Conservation (phyloP, 2,888 invertebrate genomes). For the Drosophila anomalata region DNA sequence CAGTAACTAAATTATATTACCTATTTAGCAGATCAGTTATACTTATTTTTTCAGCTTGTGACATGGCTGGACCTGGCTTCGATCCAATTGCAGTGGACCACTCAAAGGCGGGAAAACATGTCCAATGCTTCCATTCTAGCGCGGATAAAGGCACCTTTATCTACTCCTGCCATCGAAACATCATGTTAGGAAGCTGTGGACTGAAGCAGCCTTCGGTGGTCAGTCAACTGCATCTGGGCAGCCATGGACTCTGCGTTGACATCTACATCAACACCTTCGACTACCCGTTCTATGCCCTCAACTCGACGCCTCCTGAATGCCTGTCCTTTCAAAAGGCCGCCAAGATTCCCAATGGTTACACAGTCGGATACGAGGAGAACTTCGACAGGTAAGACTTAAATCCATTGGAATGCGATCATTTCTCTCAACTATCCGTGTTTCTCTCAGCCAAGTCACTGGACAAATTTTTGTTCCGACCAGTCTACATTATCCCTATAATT, state of each 20-base stretch:
- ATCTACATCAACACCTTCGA: conserved; percentile 83
- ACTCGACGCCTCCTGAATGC: conserved; percentile 68
- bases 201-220: conserved; percentile 77
- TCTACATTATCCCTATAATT: conserved; percentile 80
- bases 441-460: conserved; percentile 72
- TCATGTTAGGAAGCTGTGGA: conserved; percentile 82
- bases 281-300: conserved; percentile 80
- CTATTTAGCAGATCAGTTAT: not conserved
- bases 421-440: not conserved
- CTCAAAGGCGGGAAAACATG: conserved; percentile 78
- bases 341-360: conserved; percentile 76
- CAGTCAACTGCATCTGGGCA: conserved; percentile 75
- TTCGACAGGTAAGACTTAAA: conserved; percentile 61
- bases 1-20: conserved; percentile 60
- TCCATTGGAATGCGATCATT: not conserved
- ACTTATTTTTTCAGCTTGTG: conserved; percentile 73
- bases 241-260: conserved; percentile 81
- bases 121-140: conserved; percentile 82
- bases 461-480: conserved; percentile 81
- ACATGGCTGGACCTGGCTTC: conserved; percentile 83
- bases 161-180: conserved; percentile 81
- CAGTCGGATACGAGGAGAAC: conserved; percentile 81
- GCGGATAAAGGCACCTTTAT: conserved; percentile 81
- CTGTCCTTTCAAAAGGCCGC: conserved; percentile 56
- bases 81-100: conserved; percentile 77